phyloP scores from a whole-genome alignment of 2,888 invertebrate genomes.

The Pseudolycoriella hygida region DNA sequence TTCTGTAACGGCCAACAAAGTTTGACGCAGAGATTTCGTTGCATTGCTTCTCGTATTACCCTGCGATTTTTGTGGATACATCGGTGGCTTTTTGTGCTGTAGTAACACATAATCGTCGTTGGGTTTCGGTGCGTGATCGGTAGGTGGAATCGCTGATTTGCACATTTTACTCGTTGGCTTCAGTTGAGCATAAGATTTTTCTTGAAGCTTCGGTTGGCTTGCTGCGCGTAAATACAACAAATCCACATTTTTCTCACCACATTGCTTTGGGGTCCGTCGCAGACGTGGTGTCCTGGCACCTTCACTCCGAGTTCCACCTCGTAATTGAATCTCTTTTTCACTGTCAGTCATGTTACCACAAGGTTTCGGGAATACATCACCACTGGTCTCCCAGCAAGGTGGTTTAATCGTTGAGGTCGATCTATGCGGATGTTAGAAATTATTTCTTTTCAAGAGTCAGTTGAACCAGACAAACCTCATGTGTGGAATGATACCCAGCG shows the following conservation, averaged over 20 bases:
- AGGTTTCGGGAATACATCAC: constrained; percentile 63
- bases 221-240: constrained; percentile 45
- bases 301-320: constrained; percentile 48
- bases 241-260: constrained; percentile 57
- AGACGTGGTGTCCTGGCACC: constrained; percentile 37
- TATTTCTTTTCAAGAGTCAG: no score
- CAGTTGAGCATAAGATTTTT: constrained; percentile 27
- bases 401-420: constrained; percentile 29
- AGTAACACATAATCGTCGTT: constrained; percentile 24
- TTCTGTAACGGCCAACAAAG: constrained; percentile 48
- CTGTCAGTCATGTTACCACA: constrained; percentile 67
- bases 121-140: background rate
- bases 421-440: constrained; percentile 5
- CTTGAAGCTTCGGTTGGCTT: constrained; percentile 32
- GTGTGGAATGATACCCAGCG: constrained; percentile 53
- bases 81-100: constrained; percentile 10
- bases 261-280: constrained; percentile 24
- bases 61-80: background rate
- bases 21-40: constrained; percentile 36
- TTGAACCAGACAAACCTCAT: no score
- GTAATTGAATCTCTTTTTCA: constrained; percentile 44
- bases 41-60: background rate
- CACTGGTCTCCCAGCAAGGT: constrained; percentile 67
- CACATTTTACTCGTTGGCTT: constrained; percentile 19
- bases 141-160: background rate